Percentiles rank a stretch among this genome's conserved stretches.
phyloP scores from a whole-genome alignment of 2,113 vertebrate genomes.

The Tachycineta bicolor region DNA sequence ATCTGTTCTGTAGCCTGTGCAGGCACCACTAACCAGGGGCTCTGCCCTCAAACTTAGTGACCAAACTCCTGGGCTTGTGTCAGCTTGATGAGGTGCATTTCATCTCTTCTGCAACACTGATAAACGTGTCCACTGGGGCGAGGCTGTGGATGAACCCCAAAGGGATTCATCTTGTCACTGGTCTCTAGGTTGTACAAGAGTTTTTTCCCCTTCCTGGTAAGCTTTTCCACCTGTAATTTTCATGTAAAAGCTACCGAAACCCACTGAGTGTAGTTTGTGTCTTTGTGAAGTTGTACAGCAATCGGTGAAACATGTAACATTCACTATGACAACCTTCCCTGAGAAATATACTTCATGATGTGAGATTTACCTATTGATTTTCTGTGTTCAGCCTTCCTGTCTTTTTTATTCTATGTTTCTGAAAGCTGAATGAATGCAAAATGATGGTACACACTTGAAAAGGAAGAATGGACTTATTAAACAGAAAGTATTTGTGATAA shows the following conservation, averaged over 20 bases:
- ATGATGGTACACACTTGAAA: neutral
- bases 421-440: neutral
- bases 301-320: neutral
- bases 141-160: neutral
- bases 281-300: neutral
- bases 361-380: neutral
- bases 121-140: neutral
- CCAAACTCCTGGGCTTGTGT: neutral
- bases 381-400: neutral
- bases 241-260: neutral
- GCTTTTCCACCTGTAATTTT: neutral
- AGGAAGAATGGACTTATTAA: neutral
- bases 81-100: neutral
- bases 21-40: neutral
- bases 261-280: neutral
- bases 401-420: neutral
- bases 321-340: neutral
- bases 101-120: neutral
- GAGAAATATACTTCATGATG: neutral
- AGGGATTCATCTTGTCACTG: neutral
- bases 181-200: neutral
- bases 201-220: neutral
- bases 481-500: neutral
- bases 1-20: neutral
- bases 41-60: neutral